Percentiles rank a stretch among this genome's conserved stretches.
Conservation (phyloP, 2,797 vertebrate species). For the Sebastes baramenuke region DNA sequence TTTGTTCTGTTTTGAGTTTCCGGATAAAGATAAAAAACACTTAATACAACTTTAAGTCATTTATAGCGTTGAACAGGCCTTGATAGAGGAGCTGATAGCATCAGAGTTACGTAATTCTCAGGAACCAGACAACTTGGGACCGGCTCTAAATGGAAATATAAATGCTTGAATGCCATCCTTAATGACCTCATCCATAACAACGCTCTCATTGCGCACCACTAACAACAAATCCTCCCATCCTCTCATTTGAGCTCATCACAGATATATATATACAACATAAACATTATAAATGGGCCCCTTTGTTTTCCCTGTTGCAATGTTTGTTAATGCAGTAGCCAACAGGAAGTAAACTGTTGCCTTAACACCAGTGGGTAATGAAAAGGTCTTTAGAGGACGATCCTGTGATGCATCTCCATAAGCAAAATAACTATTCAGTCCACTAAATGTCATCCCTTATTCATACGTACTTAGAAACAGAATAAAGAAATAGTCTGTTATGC, state of each 20-base stretch:
- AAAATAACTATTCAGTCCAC: not conserved
- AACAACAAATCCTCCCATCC: not conserved
- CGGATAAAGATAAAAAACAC: not conserved
- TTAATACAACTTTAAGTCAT: not conserved
- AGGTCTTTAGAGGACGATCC: not conserved
- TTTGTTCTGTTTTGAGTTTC: not conserved
- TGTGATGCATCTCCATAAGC: not conserved
- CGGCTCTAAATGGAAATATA: slow-evolving; percentile 1
- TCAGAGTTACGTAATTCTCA: not conserved
- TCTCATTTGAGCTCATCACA: not conserved
- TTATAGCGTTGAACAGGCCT: not conserved
- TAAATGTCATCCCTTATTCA: not conserved
- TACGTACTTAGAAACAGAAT: not conserved
- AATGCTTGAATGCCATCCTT: slow-evolving; percentile 7
- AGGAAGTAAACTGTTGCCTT: not conserved
- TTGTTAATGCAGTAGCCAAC: not conserved
- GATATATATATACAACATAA: not conserved
- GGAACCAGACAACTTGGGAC: slow-evolving; percentile 1
- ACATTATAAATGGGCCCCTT: too few relatives aligned
- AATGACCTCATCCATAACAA: slow-evolving; percentile 5
- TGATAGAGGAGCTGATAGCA: not conserved
- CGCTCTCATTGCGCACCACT: not conserved
- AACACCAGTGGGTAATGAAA: not conserved
- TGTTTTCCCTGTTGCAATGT: too few relatives aligned
- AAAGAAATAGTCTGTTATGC: not conserved